Base-by-base conservation (phyloP, 2,888 invertebrate genomes). In the Ophraella communa region DNA sequence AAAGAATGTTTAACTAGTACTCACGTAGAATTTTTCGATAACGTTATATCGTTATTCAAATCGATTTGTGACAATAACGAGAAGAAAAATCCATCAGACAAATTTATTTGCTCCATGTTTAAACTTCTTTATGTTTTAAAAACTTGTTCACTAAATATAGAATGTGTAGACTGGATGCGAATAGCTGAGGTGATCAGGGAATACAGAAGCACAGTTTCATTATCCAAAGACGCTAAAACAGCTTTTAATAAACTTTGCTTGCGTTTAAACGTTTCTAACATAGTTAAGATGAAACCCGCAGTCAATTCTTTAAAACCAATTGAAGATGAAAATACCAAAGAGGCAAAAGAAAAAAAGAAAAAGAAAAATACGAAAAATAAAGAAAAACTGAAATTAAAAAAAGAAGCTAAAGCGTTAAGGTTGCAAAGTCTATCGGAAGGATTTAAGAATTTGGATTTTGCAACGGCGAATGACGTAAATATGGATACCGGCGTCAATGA, bases 91-190 rank as follows among this genome's bases (percentile, higher is more conserved):
- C 82, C 86, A 0, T 87, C 85, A 75, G 87, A 88, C 71, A 87
- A 87, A 76, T 89, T 87, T 75, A 79, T 87, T 59, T 80, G 80
- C 30, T 80, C 84, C 51, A 75, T 89, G 18, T 86, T 86, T 71
- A 85, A 83, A 67, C 75, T 89, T 54, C 80, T 90, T 30, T 84
- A 83, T 45, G 79, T 80, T 5, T 84, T 88, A 33, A 85, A 83
- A 80, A 78, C 79, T 66, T 83, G 83, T 63, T 75, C 78, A 0
- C 67, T 83, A 20, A 72, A 73, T 30, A 70, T 78, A 63, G 64
- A 72, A 3, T 75, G 76, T 53, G 80, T 84, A 56, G 73, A 83
- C 62, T 86, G 85, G 85, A 66, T 75, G 23, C 70, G 73, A 47
- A 73, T 86, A 21, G 81, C 78, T 0, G 74, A 80, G 14, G 69